Evolutionary conservation across 2,888 invertebrate species (phyloP).

Genomic region (Cecidostiba fungosa): DNA sequence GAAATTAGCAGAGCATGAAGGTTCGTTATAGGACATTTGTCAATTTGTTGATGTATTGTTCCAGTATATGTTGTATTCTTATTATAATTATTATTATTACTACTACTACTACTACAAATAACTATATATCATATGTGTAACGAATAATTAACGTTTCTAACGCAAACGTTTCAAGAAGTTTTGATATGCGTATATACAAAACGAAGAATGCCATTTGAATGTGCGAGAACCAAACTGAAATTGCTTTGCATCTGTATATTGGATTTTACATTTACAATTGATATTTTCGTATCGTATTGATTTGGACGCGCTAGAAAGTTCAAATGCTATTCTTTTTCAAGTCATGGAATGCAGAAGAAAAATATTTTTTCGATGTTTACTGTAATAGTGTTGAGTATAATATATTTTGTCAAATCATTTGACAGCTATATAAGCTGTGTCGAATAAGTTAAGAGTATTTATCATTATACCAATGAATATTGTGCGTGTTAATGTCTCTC

Average conservation of each 20-base stretch:
- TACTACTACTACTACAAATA: not conserved
- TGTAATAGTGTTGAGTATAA: not conserved
- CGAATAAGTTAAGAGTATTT: constrained; percentile 5
- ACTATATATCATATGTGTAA: not conserved
- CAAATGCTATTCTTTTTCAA: not conserved
- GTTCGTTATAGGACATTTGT: not conserved
- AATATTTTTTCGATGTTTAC: not conserved
- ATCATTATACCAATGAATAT: constrained; percentile 1
- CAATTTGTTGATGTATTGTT: not conserved
- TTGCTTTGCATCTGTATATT: not conserved
- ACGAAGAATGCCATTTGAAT: not conserved
- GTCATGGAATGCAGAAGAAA: not conserved
- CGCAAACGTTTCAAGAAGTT: not conserved
- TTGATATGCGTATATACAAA: not conserved
- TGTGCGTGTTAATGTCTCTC: not conserved
- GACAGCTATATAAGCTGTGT: not conserved
- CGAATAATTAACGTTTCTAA: not conserved
- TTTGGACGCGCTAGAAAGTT: not conserved
- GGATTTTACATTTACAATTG: not conserved
- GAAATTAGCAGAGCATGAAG: not conserved
- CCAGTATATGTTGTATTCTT: not conserved
- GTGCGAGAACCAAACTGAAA: not conserved
- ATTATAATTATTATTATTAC: not conserved
- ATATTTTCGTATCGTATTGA: not conserved
- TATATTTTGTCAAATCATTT: not conserved